These are phyloP conservation scores for Abrostola tripartita DNA, from an alignment of 2,888 invertebrate species.

Conservation along the genomic window DNA sequence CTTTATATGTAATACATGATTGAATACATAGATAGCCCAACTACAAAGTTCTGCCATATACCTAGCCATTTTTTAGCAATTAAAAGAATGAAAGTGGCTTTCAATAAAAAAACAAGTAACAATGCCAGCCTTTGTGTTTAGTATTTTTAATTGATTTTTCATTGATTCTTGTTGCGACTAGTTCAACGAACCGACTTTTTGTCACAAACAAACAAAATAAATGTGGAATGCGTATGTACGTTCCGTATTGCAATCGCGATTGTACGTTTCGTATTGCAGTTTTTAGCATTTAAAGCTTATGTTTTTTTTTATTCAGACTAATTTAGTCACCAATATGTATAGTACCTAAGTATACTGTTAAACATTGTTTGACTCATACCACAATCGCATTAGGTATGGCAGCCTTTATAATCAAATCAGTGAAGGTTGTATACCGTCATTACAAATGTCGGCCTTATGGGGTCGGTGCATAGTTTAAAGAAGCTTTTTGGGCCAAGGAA, in stretches of 20 bases:
- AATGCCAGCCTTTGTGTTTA: constrained; percentile 36
- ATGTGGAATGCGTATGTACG: too few relatives aligned
- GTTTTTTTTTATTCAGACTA: constrained; percentile 36
- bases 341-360: background rate
- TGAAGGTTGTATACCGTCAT: too few relatives aligned
- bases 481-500: background rate
- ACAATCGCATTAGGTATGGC: too few relatives aligned
- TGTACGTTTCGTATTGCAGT: constrained; percentile 44
- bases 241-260: constrained; percentile 26
- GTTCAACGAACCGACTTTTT: constrained; percentile 23
- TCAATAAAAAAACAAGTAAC: constrained; percentile 40
- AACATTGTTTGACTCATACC: background rate
- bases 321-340: constrained; percentile 24
- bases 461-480: background rate
- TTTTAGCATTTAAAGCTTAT: constrained; percentile 39
- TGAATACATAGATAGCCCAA: constrained; percentile 4
- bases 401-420: too few relatives aligned
- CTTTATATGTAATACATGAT: background rate
- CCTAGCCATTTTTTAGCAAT: constrained; percentile 23
- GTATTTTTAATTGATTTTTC: constrained; percentile 45
- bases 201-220: constrained; percentile 42
- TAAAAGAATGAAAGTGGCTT: constrained; percentile 34
- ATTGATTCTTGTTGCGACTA: constrained; percentile 35
- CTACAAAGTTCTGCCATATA: constrained; percentile 4
- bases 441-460: background rate